These are phyloP conservation scores for Anniella stebbinsi DNA, from an alignment of 2,797 vertebrate species.

Conservation along the genomic window DNA sequence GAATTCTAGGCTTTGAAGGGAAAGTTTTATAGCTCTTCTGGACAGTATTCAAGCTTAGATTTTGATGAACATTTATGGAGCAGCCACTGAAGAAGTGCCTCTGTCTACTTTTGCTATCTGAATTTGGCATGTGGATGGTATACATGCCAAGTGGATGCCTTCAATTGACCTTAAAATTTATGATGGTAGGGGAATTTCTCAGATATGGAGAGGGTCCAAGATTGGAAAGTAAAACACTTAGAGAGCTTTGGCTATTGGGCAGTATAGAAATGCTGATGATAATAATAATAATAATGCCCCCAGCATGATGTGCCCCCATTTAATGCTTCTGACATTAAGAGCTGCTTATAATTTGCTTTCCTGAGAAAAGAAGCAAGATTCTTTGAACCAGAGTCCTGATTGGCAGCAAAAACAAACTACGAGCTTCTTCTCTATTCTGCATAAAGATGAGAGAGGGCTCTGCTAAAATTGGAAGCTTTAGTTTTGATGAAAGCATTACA, in stretches of 20 bases:
- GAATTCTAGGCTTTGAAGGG: background rate
- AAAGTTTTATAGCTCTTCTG: background rate
- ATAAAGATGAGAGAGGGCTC: conserved; percentile 36
- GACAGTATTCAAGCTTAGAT: background rate
- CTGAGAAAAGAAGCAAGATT: conserved; percentile 60
- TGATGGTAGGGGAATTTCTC: background rate
- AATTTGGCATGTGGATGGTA: background rate
- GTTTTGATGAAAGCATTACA: conserved; percentile 53
- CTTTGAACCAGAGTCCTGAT: conserved; percentile 39
- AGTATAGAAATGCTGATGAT: too few species aligned
- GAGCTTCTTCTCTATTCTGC: conserved; percentile 36
- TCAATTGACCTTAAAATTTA: background rate
- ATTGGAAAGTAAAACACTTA: background rate
- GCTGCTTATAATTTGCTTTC: conserved; percentile 63
- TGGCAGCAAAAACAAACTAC: conserved; percentile 34
- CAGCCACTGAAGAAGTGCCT: background rate
- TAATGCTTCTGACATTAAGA: conserved; percentile 48
- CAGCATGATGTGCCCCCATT: background rate
- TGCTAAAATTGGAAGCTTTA: conserved; percentile 42
- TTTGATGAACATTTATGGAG: background rate
- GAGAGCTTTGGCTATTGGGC: too few species aligned
- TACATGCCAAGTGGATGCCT: background rate
- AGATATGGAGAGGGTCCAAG: background rate
- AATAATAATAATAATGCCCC: too few species aligned
- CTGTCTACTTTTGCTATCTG: background rate